Percentiles rank a stretch among this genome's conserved stretches.
These are phyloP conservation scores for Rhodinocichla rosea DNA, from an alignment of 2,113 vertebrate genomes.

Conservation along the genomic window DNA sequence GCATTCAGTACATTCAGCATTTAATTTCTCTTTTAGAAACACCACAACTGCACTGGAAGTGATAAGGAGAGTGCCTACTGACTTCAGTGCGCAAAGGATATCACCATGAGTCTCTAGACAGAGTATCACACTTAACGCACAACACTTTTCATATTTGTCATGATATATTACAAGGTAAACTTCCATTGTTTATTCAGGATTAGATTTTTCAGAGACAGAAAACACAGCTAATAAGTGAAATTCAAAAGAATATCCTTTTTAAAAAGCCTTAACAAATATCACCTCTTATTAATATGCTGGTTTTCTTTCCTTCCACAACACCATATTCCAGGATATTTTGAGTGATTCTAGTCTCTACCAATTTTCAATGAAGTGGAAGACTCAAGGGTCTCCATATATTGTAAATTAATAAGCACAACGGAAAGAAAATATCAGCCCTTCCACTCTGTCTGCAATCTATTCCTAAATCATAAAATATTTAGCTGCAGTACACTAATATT, in stretches of 20 bases:
- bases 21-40: not conserved
- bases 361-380: not conserved
- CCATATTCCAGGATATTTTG: not conserved
- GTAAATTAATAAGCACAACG: not conserved
- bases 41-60: not conserved
- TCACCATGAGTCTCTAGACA: not conserved
- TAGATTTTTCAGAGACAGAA: not conserved
- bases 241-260: not conserved
- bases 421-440: not conserved
- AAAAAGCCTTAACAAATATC: not conserved
- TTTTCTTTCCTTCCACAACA: not conserved
- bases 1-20: not conserved
- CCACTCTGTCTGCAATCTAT: not conserved
- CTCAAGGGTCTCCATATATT: not conserved
- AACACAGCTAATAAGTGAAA: not conserved
- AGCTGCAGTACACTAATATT: not conserved
- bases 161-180: not conserved
- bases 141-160: not conserved
- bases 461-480: not conserved
- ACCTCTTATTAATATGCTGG: not conserved
- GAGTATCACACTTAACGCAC: not conserved
- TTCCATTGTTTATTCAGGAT: not conserved
- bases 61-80: accelerated
- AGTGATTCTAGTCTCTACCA: not conserved
- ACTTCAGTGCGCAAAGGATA: not conserved